Conservation (phyloP, 2,797 vertebrate species). For the Rhyacichthys aspro region DNA sequence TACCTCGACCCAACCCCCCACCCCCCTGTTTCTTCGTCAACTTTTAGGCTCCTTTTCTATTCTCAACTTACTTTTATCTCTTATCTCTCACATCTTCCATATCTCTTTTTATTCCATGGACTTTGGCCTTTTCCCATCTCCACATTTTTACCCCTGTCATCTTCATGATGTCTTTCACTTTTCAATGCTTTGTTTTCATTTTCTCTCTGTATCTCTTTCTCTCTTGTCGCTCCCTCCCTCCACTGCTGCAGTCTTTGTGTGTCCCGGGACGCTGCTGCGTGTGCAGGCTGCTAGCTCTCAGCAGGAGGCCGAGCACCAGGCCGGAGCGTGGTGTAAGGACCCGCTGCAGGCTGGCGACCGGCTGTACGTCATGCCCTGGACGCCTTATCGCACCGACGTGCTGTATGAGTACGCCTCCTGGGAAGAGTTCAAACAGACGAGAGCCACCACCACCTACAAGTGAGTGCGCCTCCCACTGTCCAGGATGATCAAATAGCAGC, state of each 20-base stretch:
- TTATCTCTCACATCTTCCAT: constrained; percentile 49
- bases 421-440: constrained; percentile 89
- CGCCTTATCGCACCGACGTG: constrained; percentile 93
- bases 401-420: constrained; percentile 92
- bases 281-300: constrained; percentile 88
- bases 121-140: constrained; percentile 50
- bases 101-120: constrained; percentile 51
- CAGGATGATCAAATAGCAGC: constrained; percentile 65
- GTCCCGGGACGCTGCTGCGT: constrained; percentile 90
- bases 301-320: constrained; percentile 92
- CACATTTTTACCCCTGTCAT: constrained; percentile 46
- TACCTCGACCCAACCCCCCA: constrained; percentile 59
- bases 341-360: constrained; percentile 93
- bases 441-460: constrained; percentile 92
- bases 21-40: constrained; percentile 34
- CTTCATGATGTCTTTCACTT: constrained; percentile 44
- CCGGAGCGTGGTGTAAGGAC: constrained; percentile 96
- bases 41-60: constrained; percentile 59
- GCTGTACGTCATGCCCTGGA: constrained; percentile 96
- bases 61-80: constrained; percentile 59
- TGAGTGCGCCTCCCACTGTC: constrained; percentile 69
- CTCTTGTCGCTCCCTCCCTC: constrained; percentile 45
- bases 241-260: constrained; percentile 89
- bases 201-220: constrained; percentile 44
- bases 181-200: constrained; percentile 60